These are phyloP conservation scores for Phaethon lepturus DNA, from an alignment of 2,113 vertebrate species.

Conservation along the genomic window DNA sequence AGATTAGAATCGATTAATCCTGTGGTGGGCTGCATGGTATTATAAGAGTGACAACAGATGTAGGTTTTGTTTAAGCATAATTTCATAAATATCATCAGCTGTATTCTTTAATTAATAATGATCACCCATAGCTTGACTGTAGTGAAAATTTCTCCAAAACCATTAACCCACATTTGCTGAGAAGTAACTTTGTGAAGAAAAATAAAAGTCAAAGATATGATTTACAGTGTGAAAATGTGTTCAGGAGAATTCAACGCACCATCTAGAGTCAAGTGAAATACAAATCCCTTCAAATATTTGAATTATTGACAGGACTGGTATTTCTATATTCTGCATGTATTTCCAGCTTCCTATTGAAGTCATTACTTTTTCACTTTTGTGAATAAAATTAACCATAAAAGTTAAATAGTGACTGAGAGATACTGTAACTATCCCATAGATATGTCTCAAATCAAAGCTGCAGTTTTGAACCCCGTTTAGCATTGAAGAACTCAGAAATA, in stretches of 20 bases:
- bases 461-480: background rate
- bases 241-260: background rate
- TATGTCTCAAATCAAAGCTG: background rate
- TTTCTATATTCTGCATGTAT: background rate
- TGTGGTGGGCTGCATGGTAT: constrained; percentile 44
- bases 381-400: background rate
- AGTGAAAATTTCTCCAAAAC: constrained; percentile 5
- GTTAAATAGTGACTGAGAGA: background rate
- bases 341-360: background rate
- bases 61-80: constrained; percentile 33
- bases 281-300: background rate
- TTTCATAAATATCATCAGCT: constrained; percentile 16
- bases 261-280: background rate
- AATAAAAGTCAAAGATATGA: background rate
- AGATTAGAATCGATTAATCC: constrained; percentile 75
- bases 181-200: background rate
- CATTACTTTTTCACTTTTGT: background rate
- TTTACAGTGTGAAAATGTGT: background rate
- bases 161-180: background rate
- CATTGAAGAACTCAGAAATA: background rate
- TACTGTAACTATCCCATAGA: background rate
- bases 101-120: background rate
- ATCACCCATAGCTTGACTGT: background rate
- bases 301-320: background rate
- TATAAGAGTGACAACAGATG: constrained; percentile 62